Evolutionary conservation across 2,888 invertebrate species (phyloP).

Genomic region (Rhaphigaster nebulosa): DNA sequence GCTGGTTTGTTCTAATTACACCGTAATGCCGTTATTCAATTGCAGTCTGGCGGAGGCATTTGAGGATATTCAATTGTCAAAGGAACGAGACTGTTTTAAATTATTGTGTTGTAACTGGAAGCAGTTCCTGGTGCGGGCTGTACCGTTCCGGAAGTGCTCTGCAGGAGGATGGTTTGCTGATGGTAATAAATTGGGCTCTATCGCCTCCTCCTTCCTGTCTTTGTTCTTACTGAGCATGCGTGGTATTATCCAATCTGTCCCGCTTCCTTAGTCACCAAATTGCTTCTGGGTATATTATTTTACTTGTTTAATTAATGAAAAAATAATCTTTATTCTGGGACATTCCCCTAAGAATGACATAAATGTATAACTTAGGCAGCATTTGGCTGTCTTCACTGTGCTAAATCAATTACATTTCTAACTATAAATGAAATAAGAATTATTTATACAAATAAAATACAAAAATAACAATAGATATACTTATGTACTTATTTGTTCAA

Average conservation of each 20-base stretch:
- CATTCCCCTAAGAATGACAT: no score
- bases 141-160: background rate
- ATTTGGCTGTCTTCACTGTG: no score
- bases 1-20: background rate
- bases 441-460: no score
- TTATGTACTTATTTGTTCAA: no score
- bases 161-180: background rate
- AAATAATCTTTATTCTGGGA: no score
- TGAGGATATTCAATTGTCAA: background rate
- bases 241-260: background rate
- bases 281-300: background rate
- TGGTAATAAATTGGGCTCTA: background rate
- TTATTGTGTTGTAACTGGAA: background rate
- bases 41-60: background rate
- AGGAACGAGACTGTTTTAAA: background rate
- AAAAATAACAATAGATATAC: no score
- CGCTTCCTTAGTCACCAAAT: background rate
- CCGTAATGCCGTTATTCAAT: background rate
- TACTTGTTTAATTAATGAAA: no score
- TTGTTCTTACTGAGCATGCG: background rate
- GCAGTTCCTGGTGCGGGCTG: background rate
- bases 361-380: no score
- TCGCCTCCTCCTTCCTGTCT: background rate
- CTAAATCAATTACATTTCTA: no score
- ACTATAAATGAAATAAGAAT: no score